phyloP scores from a whole-genome alignment of 2,113 vertebrate species.

The Stigmatopora argus region DNA sequence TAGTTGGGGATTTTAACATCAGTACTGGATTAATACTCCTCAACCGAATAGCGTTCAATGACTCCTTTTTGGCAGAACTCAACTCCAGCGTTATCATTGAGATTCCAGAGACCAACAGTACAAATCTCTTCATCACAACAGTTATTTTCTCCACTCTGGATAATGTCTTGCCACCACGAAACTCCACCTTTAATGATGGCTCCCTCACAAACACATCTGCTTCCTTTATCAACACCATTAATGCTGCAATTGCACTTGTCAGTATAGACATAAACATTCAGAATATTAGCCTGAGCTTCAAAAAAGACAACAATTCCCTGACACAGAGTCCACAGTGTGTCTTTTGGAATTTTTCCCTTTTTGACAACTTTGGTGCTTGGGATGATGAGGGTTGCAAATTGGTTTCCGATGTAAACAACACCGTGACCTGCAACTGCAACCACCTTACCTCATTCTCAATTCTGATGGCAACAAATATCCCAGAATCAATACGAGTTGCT shows the following conservation, averaged over 20 bases:
- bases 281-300: constrained; percentile 64
- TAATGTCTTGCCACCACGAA: constrained; percentile 61
- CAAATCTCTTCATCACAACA: constrained; percentile 53
- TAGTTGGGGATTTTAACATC: constrained; percentile 24
- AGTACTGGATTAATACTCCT: constrained; percentile 33
- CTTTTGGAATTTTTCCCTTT: constrained; percentile 73
- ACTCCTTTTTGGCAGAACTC: constrained; percentile 14
- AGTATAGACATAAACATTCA: constrained; percentile 48
- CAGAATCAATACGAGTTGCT: fast-evolving
- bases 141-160: constrained; percentile 64
- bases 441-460: constrained; percentile 83
- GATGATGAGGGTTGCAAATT: constrained; percentile 57
- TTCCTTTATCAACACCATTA: constrained; percentile 43
- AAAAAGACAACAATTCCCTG: constrained; percentile 58
- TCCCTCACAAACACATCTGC: constrained; percentile 39
- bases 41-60: constrained; percentile 22
- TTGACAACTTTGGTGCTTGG: constrained; percentile 58
- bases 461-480: constrained; percentile 69
- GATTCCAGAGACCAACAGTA: constrained; percentile 43
- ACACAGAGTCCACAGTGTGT: constrained; percentile 63
- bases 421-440: constrained; percentile 68
- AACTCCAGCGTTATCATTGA: constrained; percentile 46
- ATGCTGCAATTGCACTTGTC: constrained; percentile 72
- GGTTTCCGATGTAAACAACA: not conserved
- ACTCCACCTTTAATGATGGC: constrained; percentile 3